Percentiles rank a stretch among this genome's conserved stretches.
phyloP scores from a whole-genome alignment of 2,113 vertebrate genomes.

The Elaphurus davidianus region DNA sequence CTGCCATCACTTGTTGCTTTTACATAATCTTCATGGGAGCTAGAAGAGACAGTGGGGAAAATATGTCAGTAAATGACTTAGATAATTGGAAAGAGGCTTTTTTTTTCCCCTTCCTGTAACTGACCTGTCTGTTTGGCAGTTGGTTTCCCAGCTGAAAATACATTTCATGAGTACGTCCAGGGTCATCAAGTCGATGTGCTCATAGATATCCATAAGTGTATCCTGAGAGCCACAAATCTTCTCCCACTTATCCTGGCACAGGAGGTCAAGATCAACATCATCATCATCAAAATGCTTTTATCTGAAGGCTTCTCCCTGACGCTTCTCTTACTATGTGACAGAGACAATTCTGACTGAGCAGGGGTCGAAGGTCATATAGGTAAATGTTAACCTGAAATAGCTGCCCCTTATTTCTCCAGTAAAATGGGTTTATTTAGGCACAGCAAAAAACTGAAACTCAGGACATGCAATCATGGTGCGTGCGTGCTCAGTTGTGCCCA shows the following conservation, averaged over 20 bases:
- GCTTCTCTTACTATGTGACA: background rate
- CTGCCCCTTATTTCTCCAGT: background rate
- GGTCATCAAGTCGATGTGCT: slow-evolving; percentile 86
- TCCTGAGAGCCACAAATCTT: slow-evolving; percentile 58
- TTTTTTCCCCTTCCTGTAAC: slow-evolving; percentile 21
- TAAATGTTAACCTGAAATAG: background rate
- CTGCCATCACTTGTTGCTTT: slow-evolving; percentile 82
- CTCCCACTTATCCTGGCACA: slow-evolving; percentile 87
- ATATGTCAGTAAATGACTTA: slow-evolving; percentile 25
- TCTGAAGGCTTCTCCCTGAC: background rate
- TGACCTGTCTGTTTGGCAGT: slow-evolving; percentile 88
- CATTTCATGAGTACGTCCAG: slow-evolving; percentile 89
- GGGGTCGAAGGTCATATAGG: background rate
- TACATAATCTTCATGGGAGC: slow-evolving; percentile 81
- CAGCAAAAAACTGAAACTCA: background rate
- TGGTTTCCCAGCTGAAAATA: slow-evolving; percentile 86
- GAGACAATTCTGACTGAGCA: background rate
- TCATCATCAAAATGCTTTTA: background rate
- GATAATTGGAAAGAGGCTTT: background rate
- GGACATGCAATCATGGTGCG: background rate
- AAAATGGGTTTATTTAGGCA: background rate
- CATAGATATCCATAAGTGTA: slow-evolving; percentile 84
- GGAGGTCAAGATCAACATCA: slow-evolving; percentile 23
- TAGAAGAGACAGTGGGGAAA: slow-evolving; percentile 65
- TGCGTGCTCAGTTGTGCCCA: background rate